Evolutionary conservation across 2,797 vertebrate species (phyloP), one percentile per base, ranked within the genome.

Genomic region (Philypnodon macrostomus): DNA sequence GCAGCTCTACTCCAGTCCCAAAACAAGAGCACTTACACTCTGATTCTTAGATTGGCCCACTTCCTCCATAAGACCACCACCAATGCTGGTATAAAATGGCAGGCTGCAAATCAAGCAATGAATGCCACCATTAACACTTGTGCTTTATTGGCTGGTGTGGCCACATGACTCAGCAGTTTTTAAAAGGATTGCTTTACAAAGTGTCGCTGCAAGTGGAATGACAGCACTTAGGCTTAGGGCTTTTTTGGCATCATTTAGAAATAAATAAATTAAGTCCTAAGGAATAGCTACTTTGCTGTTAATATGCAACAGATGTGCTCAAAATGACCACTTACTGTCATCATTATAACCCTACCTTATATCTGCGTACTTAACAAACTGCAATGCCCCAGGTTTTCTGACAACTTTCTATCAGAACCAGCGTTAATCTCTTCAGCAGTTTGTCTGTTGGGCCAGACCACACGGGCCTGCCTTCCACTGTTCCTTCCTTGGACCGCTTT

Each of bases 61-160:
- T 62, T 70, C 70, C 59, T 32, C 36, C 61, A 78, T 83, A 53
- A 77, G 66, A 70, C 71, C 70, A 78, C 75, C 63, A 77, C 69
- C 62, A 49, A 61, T 5, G 42, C 59, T 18, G 68, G 59, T 31
- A 63, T 53, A 63, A 72, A 67, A 58, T 73, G 8, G 29, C 51
- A 50, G 46, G 48, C 77, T 60, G 54, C 67, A 79, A 84, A 80
- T 76, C 76, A 68, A 56, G 33, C 45, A 16, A 34, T 53, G 67
- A 74, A 68, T 39, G 55, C 52, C 54, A 46, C 68, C 55, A 78
- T 77, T 73, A 76, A 76, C 67, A 68, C 65, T 5, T 37, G 14
- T 35, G 63, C 55, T 81, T 70, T 73, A 70, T 44, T 36, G 45
- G 58, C 49, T 2, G 31, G 37, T 39, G 24, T 1, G 18, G 24